Evolutionary conservation across 2,888 invertebrate species (phyloP).

Genomic region (Melieria omissa): DNA sequence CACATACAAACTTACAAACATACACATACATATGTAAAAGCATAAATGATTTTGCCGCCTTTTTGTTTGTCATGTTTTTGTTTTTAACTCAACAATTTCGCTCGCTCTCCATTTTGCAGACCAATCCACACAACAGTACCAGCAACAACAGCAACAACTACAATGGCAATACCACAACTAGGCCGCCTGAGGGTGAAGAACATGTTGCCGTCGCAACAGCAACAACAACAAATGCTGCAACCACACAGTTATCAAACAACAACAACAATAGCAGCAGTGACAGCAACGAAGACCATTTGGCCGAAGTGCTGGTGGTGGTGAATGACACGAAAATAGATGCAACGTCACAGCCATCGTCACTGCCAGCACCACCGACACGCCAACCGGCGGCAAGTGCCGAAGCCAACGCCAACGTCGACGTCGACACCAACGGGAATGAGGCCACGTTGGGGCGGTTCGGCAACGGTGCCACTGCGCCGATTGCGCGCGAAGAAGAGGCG

Average conservation of each 20-base stretch:
- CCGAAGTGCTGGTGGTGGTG: constrained; percentile 45
- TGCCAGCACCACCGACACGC: constrained; percentile 29
- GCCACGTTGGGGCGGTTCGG: constrained; percentile 25
- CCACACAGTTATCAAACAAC: neutral
- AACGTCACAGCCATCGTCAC: constrained; percentile 42
- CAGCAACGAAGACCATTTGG: constrained; percentile 12
- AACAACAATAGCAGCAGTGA: constrained; percentile 11
- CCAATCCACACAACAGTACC: constrained; percentile 15
- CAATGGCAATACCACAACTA: constrained; percentile 19
- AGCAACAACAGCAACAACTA: constrained; percentile 23
- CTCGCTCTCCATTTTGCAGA: constrained; percentile 17
- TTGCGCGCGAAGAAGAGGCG: constrained; percentile 55
- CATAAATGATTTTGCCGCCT: neutral
- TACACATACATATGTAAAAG: constrained; percentile 10
- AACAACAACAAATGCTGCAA: constrained; percentile 6
- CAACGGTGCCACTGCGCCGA: constrained; percentile 51
- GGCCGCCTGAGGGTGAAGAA: constrained; percentile 32
- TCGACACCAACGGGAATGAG: constrained; percentile 48
- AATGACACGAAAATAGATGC: constrained; percentile 52
- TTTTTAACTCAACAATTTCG: neutral
- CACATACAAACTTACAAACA: neutral
- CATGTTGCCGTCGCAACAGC: constrained; percentile 9
- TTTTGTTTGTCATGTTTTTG: neutral
- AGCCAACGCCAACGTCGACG: constrained; percentile 26
- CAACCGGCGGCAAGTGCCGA: neutral